Evolutionary conservation across 2,797 vertebrate species (phyloP), one percentile per base, ranked within the genome.

Genomic region (Coilia nasus): DNA sequence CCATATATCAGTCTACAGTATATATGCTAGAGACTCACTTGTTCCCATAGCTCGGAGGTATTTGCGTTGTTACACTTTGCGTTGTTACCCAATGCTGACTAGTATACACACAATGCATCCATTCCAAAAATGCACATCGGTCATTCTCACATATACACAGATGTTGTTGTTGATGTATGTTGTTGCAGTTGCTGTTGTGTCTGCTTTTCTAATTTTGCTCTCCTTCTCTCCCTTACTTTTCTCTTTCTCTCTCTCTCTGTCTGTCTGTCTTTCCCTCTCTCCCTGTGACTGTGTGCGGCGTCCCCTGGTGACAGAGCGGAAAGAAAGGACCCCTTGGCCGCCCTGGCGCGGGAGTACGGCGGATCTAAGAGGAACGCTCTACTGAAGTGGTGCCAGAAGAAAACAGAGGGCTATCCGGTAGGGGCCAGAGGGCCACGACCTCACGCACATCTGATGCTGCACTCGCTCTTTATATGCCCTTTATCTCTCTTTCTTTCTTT

Each of bases 331-430:
- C 98, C 98, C 0, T 93, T 99, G 95, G 97, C 97, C 83, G 97
- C 98, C 54, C 93, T 99, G 93, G 98, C 98, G 86, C 95, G 97
- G 92, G 97, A 99, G 88, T 99, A 98, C 0, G 98, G 98, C 0
- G 98, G 98, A 90, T 99, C 98, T 15, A 99, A 99, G 93, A 97
- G 98, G 90, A 99, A 99, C 15, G 98, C 98, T 90, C 92, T 99
- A 87, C 94, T 99, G 93, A 99, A 97, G 92, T 99, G 98, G 98
- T 99, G 98, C 93, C 98, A 99, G 95, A 99, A 97, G 95, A 99
- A 98, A 94, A 99, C 97, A 86, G 96, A 99, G 90, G 97, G 97
- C 88, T 99, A 99, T 92, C 96, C 96, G 94, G 98, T 99, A 95
- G 96, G 97, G 90, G 87, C 89, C 87, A 71, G 84, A 93, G 91